phyloP scores from a whole-genome alignment of 2,888 invertebrate species.

The Eulithis prunata region DNA sequence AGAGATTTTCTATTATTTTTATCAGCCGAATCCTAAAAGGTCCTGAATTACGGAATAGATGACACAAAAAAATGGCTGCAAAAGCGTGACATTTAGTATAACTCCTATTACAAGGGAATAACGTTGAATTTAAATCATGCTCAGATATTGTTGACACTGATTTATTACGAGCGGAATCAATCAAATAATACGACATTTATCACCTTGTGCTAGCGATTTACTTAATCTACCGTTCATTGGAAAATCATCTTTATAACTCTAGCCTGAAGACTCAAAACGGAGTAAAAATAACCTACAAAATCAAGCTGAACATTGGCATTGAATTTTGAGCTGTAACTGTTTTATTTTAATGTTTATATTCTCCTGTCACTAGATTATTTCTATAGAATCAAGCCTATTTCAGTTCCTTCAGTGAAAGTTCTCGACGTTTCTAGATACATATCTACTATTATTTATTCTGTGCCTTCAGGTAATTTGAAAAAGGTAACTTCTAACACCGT shows the following conservation, averaged over 20 bases:
- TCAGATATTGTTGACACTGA: slow-evolving; percentile 34
- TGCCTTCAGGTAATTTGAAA: slow-evolving; percentile 19
- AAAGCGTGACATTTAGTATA: slow-evolving; percentile 15
- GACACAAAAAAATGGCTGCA: slow-evolving; percentile 34
- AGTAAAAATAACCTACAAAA: no score
- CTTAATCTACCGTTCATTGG: not conserved
- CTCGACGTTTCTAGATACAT: not conserved
- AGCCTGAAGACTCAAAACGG: not conserved
- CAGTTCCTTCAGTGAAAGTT: not conserved
- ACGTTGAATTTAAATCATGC: slow-evolving; percentile 22
- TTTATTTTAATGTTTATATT: no score
- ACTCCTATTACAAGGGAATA: slow-evolving; percentile 30
- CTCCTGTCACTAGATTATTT: no score
- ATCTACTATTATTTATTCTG: not conserved
- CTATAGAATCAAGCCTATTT: no score
- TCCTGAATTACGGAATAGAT: slow-evolving; percentile 7
- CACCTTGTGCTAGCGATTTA: slow-evolving; percentile 18
- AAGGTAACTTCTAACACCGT: slow-evolving; percentile 33
- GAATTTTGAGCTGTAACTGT: no score
- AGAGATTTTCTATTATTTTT: not conserved
- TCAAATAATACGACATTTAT: slow-evolving; percentile 42
- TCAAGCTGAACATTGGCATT: no score
- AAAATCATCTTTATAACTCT: not conserved
- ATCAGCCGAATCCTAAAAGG: slow-evolving; percentile 6
- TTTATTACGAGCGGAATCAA: slow-evolving; percentile 43